Evolutionary conservation across 2,888 invertebrate species (phyloP), one percentile per base, ranked within the genome.

Genomic region (Hedychridium roseum): DNA sequence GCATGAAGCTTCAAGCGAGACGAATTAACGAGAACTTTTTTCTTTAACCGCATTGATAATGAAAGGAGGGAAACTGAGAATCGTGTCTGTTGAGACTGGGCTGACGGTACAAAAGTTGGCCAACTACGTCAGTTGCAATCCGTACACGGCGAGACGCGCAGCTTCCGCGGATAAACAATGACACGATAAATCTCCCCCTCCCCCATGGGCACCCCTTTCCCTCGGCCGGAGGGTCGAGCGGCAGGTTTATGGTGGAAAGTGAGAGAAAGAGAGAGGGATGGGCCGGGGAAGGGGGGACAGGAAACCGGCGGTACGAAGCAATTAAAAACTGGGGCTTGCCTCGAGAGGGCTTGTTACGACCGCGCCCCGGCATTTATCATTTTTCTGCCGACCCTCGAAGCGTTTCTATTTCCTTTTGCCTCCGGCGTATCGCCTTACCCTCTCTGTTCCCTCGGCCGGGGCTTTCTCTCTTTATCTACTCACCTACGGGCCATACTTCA

Each of bases 341-440:
- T 58, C 64, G 63, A 71, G 70, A 70, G 70, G 63, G 66, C 73
- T 73, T 73, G 71, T 73, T 72, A 74, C 70, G 67, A 64, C 61
- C 63, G 60, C 66, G 61, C 67, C 64, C 64, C 58, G 63, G 60
- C 71, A 71, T 73, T 73, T 73, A 73, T 74, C 72, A 73, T 74
- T 71, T 74, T 71, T 68, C 65, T 52, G 54, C 59, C 40, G 62
- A 61, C 57, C 57, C 67, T 68, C 57, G 57, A 64, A 48, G 36
- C 47, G 30, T 53, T n/a, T n/a, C n/a, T n/a, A n/a, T n/a, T n/a
- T n/a, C n/a, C n/a, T n/a, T n/a, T n/a, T n/a, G n/a, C n/a, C n/a
- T n/a, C n/a, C n/a, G n/a, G n/a, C n/a, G n/a, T n/a, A n/a, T n/a
- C n/a, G n/a, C n/a, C n/a, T n/a, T n/a, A n/a, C n/a, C n/a, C n/a